These are phyloP conservation scores for Heteromormyrus szaboi DNA, from an alignment of 2,797 vertebrate species.

Conservation along the genomic window DNA sequence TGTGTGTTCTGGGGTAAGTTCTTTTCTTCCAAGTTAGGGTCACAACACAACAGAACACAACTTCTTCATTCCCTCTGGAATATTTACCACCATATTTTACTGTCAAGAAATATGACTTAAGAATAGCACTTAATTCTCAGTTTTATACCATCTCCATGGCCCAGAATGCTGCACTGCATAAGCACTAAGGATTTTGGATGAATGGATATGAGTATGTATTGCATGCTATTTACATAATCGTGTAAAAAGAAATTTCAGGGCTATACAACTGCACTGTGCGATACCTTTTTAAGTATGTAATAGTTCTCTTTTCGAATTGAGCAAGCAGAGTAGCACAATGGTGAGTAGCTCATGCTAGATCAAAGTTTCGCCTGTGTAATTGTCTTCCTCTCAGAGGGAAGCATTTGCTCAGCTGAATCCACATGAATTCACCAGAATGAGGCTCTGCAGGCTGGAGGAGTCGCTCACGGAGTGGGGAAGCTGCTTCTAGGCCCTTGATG, in stretches of 20 bases:
- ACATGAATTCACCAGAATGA: conserved; percentile 3
- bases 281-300: background rate
- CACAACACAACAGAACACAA: background rate
- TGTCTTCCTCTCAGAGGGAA: conserved; percentile 16
- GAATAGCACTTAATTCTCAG: background rate
- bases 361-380: conserved; percentile 17
- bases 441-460: background rate
- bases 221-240: conserved; percentile 12
- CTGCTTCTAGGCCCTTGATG: background rate
- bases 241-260: background rate
- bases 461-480: background rate
- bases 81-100: background rate
- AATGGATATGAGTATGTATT: background rate
- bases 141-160: background rate
- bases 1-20: background rate
- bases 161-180: background rate
- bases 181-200: background rate
- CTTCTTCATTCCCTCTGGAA: background rate
- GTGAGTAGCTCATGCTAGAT: conserved; percentile 13
- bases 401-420: conserved; percentile 5
- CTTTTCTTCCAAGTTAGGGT: background rate
- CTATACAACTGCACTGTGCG: background rate
- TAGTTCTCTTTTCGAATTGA: background rate
- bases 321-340: background rate
- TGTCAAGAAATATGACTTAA: background rate